Conservation (phyloP, 2,888 invertebrate species). For the Scaptomyza polygonia region DNA sequence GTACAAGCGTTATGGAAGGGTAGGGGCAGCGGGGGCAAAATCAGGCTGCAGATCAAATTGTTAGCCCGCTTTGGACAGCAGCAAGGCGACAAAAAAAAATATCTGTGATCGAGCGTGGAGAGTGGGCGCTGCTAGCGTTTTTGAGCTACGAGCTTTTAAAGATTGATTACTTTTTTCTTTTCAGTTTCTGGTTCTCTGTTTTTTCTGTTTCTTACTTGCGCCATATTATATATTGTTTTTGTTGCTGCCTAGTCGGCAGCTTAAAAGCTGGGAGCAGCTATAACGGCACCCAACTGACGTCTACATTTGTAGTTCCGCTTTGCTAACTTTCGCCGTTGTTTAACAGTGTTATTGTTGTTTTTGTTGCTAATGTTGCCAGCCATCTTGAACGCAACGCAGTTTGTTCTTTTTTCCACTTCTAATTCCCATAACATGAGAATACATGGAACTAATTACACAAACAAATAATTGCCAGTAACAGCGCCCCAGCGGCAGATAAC, state of each 20-base stretch:
- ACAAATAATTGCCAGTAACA: constrained; percentile 63
- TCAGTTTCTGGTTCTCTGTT: too few species aligned
- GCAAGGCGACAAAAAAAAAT: constrained; percentile 55
- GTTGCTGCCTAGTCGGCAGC: constrained; percentile 49
- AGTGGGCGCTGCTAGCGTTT: constrained; percentile 42
- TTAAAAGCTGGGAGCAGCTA: constrained; percentile 65
- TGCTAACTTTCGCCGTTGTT: constrained; percentile 73
- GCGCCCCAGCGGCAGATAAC: constrained; percentile 40
- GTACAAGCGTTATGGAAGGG: constrained; percentile 13
- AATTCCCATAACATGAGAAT: constrained; percentile 64
- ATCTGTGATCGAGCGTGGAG: constrained; percentile 17
- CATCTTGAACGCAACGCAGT: constrained; percentile 51
- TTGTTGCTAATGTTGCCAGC: constrained; percentile 14
- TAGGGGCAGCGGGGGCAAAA: constrained; percentile 11
- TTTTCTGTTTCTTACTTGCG: constrained; percentile 37
- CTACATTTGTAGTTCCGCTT: constrained; percentile 77
- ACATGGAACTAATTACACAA: constrained; percentile 65
- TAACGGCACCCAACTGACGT: constrained; percentile 68
- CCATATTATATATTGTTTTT: constrained; percentile 41
- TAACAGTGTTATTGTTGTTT: constrained; percentile 44
- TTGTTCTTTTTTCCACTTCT: constrained; percentile 56
- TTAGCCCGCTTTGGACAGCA: constrained; percentile 53
- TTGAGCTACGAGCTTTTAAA: constrained; percentile 48
- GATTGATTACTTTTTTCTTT: constrained; percentile 30
- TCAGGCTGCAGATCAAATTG: constrained; percentile 39